Percentiles rank a stretch among this genome's conserved stretches.
phyloP scores from a whole-genome alignment of 2,797 vertebrate genomes.

The Acipenser oxyrinchus region DNA sequence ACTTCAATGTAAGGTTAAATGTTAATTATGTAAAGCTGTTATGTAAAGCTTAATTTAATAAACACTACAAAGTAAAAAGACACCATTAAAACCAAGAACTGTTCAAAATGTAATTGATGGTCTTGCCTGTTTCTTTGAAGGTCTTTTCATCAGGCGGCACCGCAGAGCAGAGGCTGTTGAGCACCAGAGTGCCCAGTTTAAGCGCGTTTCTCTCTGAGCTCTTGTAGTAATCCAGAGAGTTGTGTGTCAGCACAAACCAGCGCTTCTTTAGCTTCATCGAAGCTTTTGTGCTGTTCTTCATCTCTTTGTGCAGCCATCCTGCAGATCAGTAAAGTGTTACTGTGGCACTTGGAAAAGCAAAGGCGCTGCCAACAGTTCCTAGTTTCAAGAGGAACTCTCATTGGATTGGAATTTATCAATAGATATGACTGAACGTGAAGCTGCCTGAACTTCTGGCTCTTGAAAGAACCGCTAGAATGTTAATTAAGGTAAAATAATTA shows the following conservation, averaged over 20 bases:
- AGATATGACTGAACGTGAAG: not conserved
- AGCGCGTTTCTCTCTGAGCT: constrained; percentile 82
- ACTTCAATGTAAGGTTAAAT: accelerated
- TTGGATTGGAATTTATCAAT: not conserved
- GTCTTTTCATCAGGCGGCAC: constrained; percentile 84
- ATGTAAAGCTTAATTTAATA: too few relatives aligned
- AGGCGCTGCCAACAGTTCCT: too few relatives aligned
- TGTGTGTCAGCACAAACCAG: constrained; percentile 95
- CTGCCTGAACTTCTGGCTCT: too few relatives aligned
- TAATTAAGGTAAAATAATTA: too few relatives aligned
- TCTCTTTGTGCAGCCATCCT: constrained; percentile 96
- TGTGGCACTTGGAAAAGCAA: too few relatives aligned
- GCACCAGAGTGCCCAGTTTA: constrained; percentile 86
- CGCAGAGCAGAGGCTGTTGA: constrained; percentile 92
- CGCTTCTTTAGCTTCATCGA: constrained; percentile 87
- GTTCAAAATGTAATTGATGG: not conserved
- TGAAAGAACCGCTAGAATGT: too few relatives aligned
- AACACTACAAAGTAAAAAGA: too few relatives aligned
- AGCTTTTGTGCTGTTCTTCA: constrained; percentile 77
- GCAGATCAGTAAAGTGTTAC: constrained; percentile 15
- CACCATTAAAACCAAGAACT: accelerated
- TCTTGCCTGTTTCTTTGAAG: constrained; percentile 85
- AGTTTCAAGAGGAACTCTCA: not conserved
- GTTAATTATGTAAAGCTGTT: not conserved
- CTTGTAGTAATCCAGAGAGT: constrained; percentile 95